phyloP scores from a whole-genome alignment of 2,113 vertebrate species.

The Embiotoca jacksoni region DNA sequence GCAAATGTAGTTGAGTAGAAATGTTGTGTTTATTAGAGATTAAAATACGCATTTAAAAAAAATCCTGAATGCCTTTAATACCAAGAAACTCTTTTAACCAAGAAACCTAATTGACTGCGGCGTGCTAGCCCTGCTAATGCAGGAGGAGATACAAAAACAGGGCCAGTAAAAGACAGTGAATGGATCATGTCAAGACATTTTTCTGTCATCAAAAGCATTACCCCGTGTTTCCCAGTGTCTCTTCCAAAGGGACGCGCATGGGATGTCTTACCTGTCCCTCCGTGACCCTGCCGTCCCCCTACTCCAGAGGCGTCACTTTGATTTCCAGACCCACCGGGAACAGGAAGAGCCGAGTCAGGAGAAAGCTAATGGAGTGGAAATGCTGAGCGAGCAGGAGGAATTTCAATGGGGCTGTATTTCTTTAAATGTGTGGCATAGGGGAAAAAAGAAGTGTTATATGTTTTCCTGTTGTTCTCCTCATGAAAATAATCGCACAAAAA shows the following conservation, averaged over 20 bases:
- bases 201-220: conserved; percentile 20
- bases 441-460: conserved; percentile 10
- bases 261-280: conserved; percentile 57
- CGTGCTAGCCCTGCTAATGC: too few species aligned
- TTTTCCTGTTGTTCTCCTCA: conserved; percentile 34
- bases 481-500: conserved; percentile 11
- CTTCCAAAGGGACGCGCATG: not conserved
- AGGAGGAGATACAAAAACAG: not conserved
- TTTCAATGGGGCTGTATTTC: conserved; percentile 50
- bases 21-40: too few species aligned
- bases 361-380: conserved; percentile 74
- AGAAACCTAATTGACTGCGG: too few species aligned
- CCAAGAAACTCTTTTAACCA: too few species aligned
- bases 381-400: conserved; percentile 66
- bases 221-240: not conserved
- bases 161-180: not conserved
- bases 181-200: not conserved
- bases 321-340: conserved; percentile 65
- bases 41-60: too few species aligned
- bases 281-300: conserved; percentile 38
- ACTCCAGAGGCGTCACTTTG: conserved; percentile 59
- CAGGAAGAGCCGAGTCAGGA: conserved; percentile 71
- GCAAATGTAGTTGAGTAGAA: too few species aligned
- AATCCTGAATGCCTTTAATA: too few species aligned
- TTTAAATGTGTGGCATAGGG: conserved; percentile 36